Conservation (phyloP, 2,113 vertebrate genomes). For the Rhinolophus ferrumequinum region DNA sequence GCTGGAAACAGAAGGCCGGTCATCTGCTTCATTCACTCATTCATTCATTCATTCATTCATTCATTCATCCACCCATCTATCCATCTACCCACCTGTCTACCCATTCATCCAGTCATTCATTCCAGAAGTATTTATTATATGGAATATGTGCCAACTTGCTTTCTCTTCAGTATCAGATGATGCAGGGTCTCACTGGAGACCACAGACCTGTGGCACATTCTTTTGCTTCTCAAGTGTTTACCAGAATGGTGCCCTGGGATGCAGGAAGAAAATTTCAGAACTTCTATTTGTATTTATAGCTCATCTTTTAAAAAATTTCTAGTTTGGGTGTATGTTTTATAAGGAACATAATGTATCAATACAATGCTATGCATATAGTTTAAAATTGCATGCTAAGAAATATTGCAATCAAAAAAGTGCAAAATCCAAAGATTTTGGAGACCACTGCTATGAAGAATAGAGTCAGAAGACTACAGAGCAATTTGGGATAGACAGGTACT, state of each 20-base stretch:
- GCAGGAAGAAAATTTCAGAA: neutral
- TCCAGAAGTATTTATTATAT: neutral
- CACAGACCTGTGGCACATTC: neutral
- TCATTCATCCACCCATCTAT: neutral
- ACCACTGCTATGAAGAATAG: neutral
- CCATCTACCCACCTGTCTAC: neutral
- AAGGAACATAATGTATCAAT: neutral
- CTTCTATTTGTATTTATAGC: neutral
- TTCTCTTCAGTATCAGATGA: neutral
- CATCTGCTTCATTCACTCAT: neutral
- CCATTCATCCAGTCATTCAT: neutral
- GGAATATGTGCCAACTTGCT: neutral
- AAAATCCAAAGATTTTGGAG: neutral
- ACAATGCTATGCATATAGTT: neutral
- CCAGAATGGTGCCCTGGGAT: neutral
- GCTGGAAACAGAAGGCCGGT: neutral
- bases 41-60: no score
- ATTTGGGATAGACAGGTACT: neutral
- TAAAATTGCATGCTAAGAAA: slow-evolving; percentile 24
- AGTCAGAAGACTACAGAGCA: neutral
- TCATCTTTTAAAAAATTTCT: neutral
- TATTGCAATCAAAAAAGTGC: neutral
- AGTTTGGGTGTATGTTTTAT: neutral
- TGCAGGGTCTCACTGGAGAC: neutral
- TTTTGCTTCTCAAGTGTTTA: neutral